Evolutionary conservation across 2,113 vertebrate genomes (phyloP).

Genomic region (Cyanoderma ruficeps): DNA sequence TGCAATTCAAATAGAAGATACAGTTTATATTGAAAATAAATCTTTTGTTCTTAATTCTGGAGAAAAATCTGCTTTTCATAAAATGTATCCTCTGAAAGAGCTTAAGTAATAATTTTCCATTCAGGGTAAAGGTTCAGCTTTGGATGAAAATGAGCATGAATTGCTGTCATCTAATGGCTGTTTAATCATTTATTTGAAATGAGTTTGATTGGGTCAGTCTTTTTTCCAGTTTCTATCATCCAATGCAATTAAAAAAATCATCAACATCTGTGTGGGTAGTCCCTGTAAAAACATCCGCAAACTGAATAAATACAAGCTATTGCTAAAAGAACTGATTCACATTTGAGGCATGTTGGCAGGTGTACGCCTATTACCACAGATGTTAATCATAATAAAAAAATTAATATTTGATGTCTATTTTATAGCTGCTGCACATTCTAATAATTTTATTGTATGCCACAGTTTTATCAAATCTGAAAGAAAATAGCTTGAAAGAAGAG

Average conservation of each 20-base stretch:
- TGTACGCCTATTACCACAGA: not conserved
- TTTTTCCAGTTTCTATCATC: not conserved
- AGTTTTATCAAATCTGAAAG: conserved; percentile 6
- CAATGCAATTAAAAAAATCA: conserved; percentile 19
- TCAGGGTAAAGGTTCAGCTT: not conserved
- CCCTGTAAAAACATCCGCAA: not conserved
- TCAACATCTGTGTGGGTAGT: not conserved
- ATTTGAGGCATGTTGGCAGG: not conserved
- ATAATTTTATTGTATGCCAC: not conserved
- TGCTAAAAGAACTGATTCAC: not conserved
- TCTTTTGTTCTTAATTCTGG: not conserved
- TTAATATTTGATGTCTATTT: not conserved
- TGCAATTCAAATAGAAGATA: not conserved
- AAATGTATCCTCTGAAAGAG: not conserved
- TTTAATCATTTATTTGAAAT: not conserved
- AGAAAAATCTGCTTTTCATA: not conserved
- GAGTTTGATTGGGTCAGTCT: not conserved
- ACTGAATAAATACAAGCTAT: not conserved
- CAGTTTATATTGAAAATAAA: not conserved
- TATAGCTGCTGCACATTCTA: not conserved
- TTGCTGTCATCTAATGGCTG: not conserved
- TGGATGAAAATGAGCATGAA: not conserved
- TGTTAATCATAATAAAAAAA: not conserved
- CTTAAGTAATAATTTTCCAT: not conserved
- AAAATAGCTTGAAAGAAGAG: conserved; percentile 24